Evolutionary conservation across 2,888 invertebrate genomes (phyloP).

Genomic region (Idaea biselata): DNA sequence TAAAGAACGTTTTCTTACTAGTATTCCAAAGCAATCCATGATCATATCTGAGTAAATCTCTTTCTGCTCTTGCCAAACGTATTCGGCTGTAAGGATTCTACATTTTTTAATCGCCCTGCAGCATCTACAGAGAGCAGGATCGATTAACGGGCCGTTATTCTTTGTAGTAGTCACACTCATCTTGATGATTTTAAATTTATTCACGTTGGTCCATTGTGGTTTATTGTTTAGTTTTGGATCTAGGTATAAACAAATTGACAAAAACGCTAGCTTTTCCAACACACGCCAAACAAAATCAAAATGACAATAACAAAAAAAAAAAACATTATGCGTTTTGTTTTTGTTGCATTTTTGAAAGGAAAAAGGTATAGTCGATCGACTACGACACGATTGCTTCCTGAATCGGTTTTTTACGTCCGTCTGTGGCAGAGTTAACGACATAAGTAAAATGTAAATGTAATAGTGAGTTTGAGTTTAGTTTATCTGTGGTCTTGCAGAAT

Average conservation of each 20-base stretch:
- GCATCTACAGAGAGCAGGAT: conserved; percentile 71
- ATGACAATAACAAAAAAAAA: conserved; percentile 23
- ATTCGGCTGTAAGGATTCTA: conserved; percentile 65
- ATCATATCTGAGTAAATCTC: conserved; percentile 73
- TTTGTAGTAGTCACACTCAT: conserved; percentile 56
- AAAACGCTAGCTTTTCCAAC: conserved; percentile 9
- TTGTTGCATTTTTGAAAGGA: background rate
- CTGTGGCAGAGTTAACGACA: too few relatives aligned
- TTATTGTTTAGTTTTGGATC: background rate
- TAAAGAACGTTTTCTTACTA: conserved; percentile 44
- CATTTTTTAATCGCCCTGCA: conserved; percentile 74
- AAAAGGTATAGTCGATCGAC: background rate
- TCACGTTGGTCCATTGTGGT: conserved; percentile 4
- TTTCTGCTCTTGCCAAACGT: conserved; percentile 70
- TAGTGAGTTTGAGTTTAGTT: background rate
- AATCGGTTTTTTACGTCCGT: background rate
- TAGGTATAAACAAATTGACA: background rate
- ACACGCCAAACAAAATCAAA: conserved; percentile 19
- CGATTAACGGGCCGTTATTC: conserved; percentile 65
- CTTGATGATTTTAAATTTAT: conserved; percentile 20
- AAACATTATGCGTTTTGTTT: conserved; percentile 4
- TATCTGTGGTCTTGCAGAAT: background rate
- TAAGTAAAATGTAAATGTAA: too few relatives aligned
- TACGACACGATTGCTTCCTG: background rate
- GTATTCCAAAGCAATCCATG: conserved; percentile 72